Conservation (phyloP, 2,113 vertebrate genomes). For the Neogobius melanostomus region DNA sequence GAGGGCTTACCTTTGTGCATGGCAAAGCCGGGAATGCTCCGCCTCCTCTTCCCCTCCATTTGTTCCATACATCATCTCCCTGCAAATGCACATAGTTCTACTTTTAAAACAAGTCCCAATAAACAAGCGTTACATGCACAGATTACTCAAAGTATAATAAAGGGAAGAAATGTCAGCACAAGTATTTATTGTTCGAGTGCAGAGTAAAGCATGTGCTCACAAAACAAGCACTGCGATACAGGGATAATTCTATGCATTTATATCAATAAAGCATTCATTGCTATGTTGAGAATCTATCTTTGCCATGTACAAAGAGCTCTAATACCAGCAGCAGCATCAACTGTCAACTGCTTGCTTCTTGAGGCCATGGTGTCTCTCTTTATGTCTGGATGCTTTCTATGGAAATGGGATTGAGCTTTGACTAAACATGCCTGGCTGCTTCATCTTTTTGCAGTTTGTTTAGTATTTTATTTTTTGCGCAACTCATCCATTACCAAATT, state of each 20-base stretch:
- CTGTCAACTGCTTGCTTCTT: conserved; percentile 21
- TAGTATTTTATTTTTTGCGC: background rate
- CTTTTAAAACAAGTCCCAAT: conserved; percentile 11
- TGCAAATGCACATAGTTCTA: conserved; percentile 11
- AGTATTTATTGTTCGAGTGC: background rate
- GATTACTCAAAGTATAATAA: conserved; percentile 18
- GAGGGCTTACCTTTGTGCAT: conserved; percentile 77
- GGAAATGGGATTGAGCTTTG: background rate
- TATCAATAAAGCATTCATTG: background rate
- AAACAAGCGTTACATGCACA: background rate
- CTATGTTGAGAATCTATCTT: background rate
- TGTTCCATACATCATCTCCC: conserved; percentile 18
- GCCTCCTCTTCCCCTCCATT: conserved; percentile 50
- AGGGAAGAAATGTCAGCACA: conserved; percentile 32
- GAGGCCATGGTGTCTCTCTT: background rate
- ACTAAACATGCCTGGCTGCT: conserved; percentile 37
- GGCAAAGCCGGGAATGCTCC: conserved; percentile 71
- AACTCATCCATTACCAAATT: too few species aligned
- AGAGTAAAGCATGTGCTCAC: conserved; percentile 58
- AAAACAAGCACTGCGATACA: conserved; percentile 9
- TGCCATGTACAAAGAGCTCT: conserved; percentile 10
- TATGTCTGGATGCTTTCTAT: background rate
- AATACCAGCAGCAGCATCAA: background rate
- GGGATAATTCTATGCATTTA: background rate
- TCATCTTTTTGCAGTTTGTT: conserved; percentile 9